Base-by-base conservation (phyloP, 1,140 invertebrate genomes). In the Dendrolimus punctatus region DNA sequence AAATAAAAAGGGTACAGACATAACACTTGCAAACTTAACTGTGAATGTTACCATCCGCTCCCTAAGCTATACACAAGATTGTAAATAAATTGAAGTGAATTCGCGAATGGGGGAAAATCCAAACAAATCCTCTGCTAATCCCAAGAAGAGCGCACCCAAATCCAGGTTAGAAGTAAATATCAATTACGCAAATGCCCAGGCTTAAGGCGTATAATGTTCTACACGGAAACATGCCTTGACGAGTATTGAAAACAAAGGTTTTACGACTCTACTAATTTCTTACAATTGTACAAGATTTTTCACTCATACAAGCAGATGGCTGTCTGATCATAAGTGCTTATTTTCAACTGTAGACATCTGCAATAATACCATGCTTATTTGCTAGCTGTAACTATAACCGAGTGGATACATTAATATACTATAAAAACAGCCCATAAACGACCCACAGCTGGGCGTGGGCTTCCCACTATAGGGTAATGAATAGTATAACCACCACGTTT, bases 121-220 rank as follows among this genome's bases (percentile, higher is more conserved):
- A 52, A 70, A 77, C 73, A 81, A 80, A 82, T 81, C 72, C 67
- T 62, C 59, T 52, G 65, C 69, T 82, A 81, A 82, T 82, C 75
- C 77, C 60, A 64, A 55, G 56, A 69, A 74, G 67, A 78, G 72
- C 73, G 71, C 64, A 73, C 68, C 68, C 62, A 71, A 71, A 80
- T 85, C 75, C 78, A 80, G 80, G 80, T 83, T 83, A 85, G 75
- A 77, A 71, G 81, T 85, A 85, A 85, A 85, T 85, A 85, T 85
- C 81, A 82, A 85, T 85, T 85, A 85, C 79, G 70, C 71, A 80
- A 83, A 83, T 75, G 68, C 76, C 68, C 55, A 47, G 67, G 76
- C 71, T 81, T 80, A 79, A 59, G 48, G 51, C 59, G 67, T 49
- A 64, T 65, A 77, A 73, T 68, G 62, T 61, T 70, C 73, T 69